Base-by-base conservation (phyloP, 1,140 invertebrate genomes). In the Macrotrachela quadricornifera region DNA sequence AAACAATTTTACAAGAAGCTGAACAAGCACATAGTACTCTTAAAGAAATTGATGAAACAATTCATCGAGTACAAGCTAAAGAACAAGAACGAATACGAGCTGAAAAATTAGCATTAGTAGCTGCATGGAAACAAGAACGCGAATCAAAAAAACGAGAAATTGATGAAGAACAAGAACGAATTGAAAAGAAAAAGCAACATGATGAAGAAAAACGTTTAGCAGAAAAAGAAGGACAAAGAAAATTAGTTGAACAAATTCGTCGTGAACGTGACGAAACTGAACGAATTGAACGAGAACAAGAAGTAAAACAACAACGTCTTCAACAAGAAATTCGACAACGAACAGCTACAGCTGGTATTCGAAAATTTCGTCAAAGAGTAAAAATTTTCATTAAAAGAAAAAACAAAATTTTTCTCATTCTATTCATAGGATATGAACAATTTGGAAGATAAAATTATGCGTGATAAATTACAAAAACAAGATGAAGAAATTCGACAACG, bases 321-420 rank as follows among this genome's bases (percentile, higher is more conserved):
- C 59, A 59, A 47, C 62, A 61, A 57, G 56, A 62, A 50, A 58
- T 63, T 53, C 58, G 62, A 49, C 61, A 62, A 50, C 62, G 58
- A 51, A 57, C 63, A 55, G 58, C 57, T 58, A 60, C 65, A 59
- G 21, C 21, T 30, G 21, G 3, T 30, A 30, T 30, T 30, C 21
- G 21, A 30, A 30, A 30, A 30, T 30, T 30, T 30, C 21, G 21
- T 30, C 3, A 30, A 8, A 30, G 21, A 30, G 21, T 30, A 30
- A 30, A 30, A 4, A n/a, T n/a, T 4, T 30, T 30, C 21, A 4
- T 30, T 30, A 8, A 30, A 30, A 30, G 21, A 38, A 38, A 45
- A 40, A 15, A 14, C 16, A 54, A 30, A 15, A 15, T 10, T 10
- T 30, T 42, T 11, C 13, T 30, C 14, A 46, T 49, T 11, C 41